These are phyloP conservation scores for Falco columbarius DNA, from an alignment of 2,797 vertebrate species.

Conservation along the genomic window DNA sequence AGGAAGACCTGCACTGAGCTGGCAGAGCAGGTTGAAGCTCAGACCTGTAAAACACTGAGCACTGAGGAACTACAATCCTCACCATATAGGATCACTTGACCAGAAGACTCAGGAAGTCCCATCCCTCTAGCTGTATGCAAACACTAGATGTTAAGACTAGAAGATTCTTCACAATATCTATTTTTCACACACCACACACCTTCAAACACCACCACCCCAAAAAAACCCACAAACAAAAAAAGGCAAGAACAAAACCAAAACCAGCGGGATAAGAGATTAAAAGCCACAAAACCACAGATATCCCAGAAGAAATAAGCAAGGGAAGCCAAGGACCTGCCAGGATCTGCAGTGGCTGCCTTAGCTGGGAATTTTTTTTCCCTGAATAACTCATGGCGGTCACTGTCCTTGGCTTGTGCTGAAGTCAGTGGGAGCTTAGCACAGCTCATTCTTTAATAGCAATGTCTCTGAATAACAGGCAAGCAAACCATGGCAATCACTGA, in stretches of 20 bases:
- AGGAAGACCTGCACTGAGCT: neutral
- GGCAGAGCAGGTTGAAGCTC: neutral
- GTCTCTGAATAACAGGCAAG: conserved; percentile 28
- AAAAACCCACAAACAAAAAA: neutral
- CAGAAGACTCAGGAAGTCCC: neutral
- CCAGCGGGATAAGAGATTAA: neutral
- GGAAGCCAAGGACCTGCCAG: neutral
- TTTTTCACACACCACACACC: neutral
- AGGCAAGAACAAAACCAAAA: neutral
- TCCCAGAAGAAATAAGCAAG: neutral
- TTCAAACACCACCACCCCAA: neutral
- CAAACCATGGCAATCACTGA: neutral
- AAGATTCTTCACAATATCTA: neutral
- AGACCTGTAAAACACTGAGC: neutral
- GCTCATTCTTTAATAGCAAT: neutral
- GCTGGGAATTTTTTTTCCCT: neutral
- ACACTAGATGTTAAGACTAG: neutral
- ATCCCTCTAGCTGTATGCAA: neutral
- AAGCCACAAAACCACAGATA: neutral
- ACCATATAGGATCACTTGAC: neutral
- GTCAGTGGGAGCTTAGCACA: conserved; percentile 8
- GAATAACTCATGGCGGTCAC: neutral
- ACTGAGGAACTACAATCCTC: neutral
- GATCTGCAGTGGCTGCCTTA: neutral
- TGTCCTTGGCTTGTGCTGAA: conserved; percentile 10